A percentile compares a stretch with the other conserved stretches of the same genome.
Evolutionary conservation across 2,888 invertebrate species (phyloP).

Genomic region (Chesias legatella): DNA sequence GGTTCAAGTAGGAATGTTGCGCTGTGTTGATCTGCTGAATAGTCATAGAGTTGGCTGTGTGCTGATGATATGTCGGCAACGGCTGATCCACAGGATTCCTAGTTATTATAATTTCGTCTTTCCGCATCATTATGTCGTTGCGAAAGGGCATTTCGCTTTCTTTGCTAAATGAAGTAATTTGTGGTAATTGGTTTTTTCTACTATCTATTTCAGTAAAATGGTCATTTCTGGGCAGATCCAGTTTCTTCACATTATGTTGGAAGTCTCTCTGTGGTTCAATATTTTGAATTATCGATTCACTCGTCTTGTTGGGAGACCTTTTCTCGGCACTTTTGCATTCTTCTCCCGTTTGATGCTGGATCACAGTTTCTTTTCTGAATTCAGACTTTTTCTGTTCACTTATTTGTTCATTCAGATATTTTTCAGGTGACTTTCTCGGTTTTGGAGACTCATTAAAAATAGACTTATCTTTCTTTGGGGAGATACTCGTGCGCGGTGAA

Average conservation of each 20-base stretch:
- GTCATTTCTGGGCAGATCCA: conserved; percentile 60
- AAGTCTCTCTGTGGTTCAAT: conserved; percentile 61
- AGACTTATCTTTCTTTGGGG: conserved; percentile 60
- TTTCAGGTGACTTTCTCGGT: conserved; percentile 57
- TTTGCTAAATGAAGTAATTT: conserved; percentile 49
- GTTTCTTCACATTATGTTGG: conserved; percentile 48
- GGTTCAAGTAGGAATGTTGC: conserved; percentile 61
- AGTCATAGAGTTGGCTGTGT: conserved; percentile 63
- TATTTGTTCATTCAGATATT: conserved; percentile 35
- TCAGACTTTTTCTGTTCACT: conserved; percentile 60
- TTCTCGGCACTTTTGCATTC: conserved; percentile 57
- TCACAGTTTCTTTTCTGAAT: conserved; percentile 70
- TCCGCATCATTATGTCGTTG: conserved; percentile 55
- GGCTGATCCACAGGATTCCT: conserved; percentile 61
- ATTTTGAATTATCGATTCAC: conserved; percentile 60
- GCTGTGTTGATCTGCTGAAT: conserved; percentile 66
- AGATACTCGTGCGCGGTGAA: conserved; percentile 45
- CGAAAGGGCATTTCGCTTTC: conserved; percentile 62
- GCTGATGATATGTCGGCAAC: conserved; percentile 54
- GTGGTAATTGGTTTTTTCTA: conserved; percentile 49
- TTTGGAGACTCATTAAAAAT: conserved; percentile 61
- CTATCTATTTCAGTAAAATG: conserved; percentile 57
- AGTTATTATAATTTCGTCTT: conserved; percentile 67
- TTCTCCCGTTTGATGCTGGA: conserved; percentile 65
- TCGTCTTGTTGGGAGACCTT: conserved; percentile 63